phyloP scores from a whole-genome alignment of 1,140 invertebrate species.

The Ostrea denselamellosa region DNA sequence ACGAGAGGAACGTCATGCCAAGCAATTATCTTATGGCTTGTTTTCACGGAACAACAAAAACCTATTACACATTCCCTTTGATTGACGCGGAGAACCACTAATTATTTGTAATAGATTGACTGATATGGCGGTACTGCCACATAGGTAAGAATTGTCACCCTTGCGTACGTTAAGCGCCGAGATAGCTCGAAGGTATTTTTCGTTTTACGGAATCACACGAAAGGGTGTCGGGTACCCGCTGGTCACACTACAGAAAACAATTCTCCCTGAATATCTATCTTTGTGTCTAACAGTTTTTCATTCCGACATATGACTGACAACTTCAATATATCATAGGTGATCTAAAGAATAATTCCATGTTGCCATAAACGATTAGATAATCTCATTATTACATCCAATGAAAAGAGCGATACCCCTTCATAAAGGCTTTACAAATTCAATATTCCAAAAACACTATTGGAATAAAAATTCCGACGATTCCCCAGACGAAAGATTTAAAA shows the following conservation, averaged over 20 bases:
- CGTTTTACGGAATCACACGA: neutral
- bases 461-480: slow-evolving; percentile 26
- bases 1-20: slow-evolving; percentile 14
- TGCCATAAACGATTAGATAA: slow-evolving; percentile 36
- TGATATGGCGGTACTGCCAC: slow-evolving; percentile 1
- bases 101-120: slow-evolving; percentile 34
- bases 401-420: neutral
- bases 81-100: slow-evolving; percentile 34
- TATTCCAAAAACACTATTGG: neutral
- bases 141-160: slow-evolving; percentile 31
- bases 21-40: slow-evolving; percentile 29
- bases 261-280: neutral
- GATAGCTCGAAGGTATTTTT: neutral
- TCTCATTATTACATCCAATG: neutral
- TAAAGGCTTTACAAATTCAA: neutral
- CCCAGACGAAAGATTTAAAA: neutral
- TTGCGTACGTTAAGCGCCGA: neutral
- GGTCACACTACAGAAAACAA: neutral
- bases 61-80: slow-evolving; percentile 28
- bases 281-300: slow-evolving; percentile 26
- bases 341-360: slow-evolving; percentile 29
- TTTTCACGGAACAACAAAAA: slow-evolving; percentile 37
- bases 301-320: slow-evolving; percentile 15
- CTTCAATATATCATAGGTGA: slow-evolving; percentile 12
- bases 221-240: slow-evolving; percentile 29